Percentiles rank a stretch among this genome's conserved stretches.
These are phyloP conservation scores for Neotragus pygmaeus DNA, from an alignment of 2,113 vertebrate species.

Conservation along the genomic window DNA sequence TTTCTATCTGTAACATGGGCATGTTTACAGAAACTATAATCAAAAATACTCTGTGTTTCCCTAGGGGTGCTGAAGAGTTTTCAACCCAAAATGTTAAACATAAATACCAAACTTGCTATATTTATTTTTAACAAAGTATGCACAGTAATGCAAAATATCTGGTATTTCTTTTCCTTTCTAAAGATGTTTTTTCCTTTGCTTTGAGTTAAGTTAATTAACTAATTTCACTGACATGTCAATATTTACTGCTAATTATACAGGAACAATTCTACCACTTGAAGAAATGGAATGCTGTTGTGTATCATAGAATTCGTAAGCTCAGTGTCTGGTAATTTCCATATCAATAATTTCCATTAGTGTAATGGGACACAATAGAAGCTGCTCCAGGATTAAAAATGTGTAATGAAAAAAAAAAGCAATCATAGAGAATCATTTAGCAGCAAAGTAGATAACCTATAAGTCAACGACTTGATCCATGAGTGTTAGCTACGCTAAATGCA, in stretches of 20 bases:
- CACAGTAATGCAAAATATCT: conserved; percentile 23
- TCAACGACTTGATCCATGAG: conserved; percentile 68
- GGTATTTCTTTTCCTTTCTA: conserved; percentile 26
- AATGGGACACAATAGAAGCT: conserved; percentile 64
- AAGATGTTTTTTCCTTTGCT: conserved; percentile 56
- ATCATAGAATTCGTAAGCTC: not conserved
- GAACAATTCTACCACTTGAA: conserved; percentile 44
- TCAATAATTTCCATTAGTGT: conserved; percentile 73
- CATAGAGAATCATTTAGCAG: conserved; percentile 54
- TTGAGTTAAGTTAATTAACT: conserved; percentile 61
- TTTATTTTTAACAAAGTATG: conserved; percentile 11
- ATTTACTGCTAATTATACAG: conserved; percentile 71
- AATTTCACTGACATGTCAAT: conserved; percentile 54
- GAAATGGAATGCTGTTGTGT: conserved; percentile 58
- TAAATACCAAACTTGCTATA: not conserved
- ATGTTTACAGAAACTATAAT: not conserved
- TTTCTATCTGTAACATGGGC: not conserved
- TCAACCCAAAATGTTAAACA: not conserved
- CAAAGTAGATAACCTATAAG: conserved; percentile 71
- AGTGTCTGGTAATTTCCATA: conserved; percentile 66
- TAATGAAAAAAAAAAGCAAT: conserved; percentile 54
- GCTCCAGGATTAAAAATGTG: conserved; percentile 63
- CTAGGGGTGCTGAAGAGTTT: not conserved
- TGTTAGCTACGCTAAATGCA: conserved; percentile 46
- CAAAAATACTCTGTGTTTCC: not conserved